phyloP scores from a whole-genome alignment of 2,113 vertebrate species.

The Candoia aspera region DNA sequence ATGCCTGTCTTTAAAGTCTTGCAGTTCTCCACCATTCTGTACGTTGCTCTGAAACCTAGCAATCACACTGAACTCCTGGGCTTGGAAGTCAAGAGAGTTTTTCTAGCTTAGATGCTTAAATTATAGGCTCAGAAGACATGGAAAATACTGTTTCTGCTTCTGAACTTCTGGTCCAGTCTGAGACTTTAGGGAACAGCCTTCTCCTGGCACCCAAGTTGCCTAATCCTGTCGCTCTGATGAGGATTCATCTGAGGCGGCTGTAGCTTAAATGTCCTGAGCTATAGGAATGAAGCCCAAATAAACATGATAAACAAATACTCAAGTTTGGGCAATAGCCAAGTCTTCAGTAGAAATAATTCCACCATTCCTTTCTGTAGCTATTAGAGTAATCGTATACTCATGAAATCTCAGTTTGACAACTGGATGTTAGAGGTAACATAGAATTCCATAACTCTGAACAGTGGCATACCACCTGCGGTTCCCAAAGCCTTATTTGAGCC shows the following conservation, averaged over 20 bases:
- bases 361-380: not conserved
- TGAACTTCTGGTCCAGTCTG: not conserved
- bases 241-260: not conserved
- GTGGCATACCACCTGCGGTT: not conserved
- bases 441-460: not conserved
- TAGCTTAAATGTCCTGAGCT: not conserved
- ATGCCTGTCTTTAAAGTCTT: not conserved
- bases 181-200: not conserved
- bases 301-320: not conserved
- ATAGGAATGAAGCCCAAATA: not conserved
- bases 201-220: not conserved
- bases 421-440: not conserved
- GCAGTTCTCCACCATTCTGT: not conserved
- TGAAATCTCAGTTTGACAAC: not conserved
- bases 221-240: not conserved
- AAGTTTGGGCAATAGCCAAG: not conserved
- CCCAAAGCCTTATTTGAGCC: not conserved
- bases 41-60: not conserved
- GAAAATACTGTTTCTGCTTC: not conserved
- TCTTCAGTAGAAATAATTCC: not conserved
- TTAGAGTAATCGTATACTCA: not conserved
- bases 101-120: not conserved
- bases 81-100: not conserved
- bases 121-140: not conserved
- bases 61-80: not conserved